Conservation (phyloP, 2,797 vertebrate genomes). For the Sardinella longiceps region DNA sequence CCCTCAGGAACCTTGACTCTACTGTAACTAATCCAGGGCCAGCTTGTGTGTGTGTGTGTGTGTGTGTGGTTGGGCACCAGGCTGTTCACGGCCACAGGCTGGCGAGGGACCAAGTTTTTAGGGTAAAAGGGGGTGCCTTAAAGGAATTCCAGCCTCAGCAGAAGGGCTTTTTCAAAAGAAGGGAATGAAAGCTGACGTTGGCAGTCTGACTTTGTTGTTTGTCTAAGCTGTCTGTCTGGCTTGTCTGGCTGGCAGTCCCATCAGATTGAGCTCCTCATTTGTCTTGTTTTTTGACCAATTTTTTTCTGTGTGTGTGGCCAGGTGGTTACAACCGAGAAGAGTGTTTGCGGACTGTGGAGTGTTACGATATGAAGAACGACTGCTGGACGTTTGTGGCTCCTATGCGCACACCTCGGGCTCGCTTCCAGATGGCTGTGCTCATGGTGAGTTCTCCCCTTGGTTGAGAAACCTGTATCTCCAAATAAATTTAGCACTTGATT, state of each 20-base stretch:
- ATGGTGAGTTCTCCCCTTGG: conserved; percentile 78
- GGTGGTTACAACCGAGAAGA: conserved; percentile 98
- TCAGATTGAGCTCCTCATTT: neutral
- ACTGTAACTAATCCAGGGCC: neutral
- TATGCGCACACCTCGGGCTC: conserved; percentile 95
- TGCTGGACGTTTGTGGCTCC: conserved; percentile 93
- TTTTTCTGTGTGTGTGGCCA: conserved; percentile 55
- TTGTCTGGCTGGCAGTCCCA: neutral
- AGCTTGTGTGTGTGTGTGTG: neutral
- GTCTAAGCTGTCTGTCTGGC: neutral
- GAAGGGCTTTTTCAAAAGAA: neutral
- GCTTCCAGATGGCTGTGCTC: conserved; percentile 97
- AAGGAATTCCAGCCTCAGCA: neutral
- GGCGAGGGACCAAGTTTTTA: neutral
- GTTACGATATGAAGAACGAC: conserved; percentile 88
- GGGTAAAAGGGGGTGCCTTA: neutral
- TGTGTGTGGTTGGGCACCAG: neutral
- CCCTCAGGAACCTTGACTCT: neutral
- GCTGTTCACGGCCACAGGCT: neutral
- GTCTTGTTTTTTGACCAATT: neutral
- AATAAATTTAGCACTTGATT: neutral
- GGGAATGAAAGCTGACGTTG: conserved; percentile 1
- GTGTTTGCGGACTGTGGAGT: conserved; percentile 96
- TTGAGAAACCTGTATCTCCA: neutral
- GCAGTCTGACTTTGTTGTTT: conserved; percentile 15